Evolutionary conservation across 2,888 invertebrate genomes (phyloP).

Genomic region (Volucella inflata): DNA sequence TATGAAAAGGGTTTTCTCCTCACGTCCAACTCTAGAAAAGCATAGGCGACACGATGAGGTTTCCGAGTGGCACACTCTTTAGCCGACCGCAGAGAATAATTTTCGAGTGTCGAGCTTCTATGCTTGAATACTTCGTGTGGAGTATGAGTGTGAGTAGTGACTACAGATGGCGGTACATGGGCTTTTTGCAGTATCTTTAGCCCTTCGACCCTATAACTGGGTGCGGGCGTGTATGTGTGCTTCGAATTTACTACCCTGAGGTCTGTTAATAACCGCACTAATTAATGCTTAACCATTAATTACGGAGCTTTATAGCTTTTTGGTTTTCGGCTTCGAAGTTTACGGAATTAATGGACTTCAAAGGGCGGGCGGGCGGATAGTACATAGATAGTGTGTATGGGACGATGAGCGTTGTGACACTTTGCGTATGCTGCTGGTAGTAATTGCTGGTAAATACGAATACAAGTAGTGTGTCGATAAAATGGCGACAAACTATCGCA

Average conservation of each 20-base stretch:
- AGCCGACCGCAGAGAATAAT: constrained; percentile 63
- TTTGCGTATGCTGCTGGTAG: constrained; percentile 28
- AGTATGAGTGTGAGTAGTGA: constrained; percentile 5
- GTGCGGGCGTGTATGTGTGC: constrained; percentile 22
- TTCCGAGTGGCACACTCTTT: constrained; percentile 50
- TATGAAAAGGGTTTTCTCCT: constrained; percentile 13
- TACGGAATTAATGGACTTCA: constrained; percentile 70
- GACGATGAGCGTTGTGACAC: constrained; percentile 14
- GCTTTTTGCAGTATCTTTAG: constrained; percentile 14
- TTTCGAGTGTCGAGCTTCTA: constrained; percentile 16
- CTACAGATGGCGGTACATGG: constrained; percentile 50
- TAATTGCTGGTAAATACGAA: constrained; percentile 24
- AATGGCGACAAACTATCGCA: constrained; percentile 41
- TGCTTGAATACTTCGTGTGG: neutral
- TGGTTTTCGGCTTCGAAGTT: constrained; percentile 73
- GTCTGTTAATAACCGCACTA: constrained; percentile 75
- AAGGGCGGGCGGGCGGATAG: constrained; percentile 29
- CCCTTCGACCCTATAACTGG: neutral
- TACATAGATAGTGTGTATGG: neutral
- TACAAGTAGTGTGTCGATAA: constrained; percentile 33
- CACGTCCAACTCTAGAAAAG: constrained; percentile 19
- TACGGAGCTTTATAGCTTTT: constrained; percentile 74
- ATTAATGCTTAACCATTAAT: constrained; percentile 75
- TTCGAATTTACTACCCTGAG: constrained; percentile 74
- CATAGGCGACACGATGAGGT: constrained; percentile 50